Evolutionary conservation across 2,888 invertebrate genomes (phyloP).

Genomic region (Amorpha juglandis): DNA sequence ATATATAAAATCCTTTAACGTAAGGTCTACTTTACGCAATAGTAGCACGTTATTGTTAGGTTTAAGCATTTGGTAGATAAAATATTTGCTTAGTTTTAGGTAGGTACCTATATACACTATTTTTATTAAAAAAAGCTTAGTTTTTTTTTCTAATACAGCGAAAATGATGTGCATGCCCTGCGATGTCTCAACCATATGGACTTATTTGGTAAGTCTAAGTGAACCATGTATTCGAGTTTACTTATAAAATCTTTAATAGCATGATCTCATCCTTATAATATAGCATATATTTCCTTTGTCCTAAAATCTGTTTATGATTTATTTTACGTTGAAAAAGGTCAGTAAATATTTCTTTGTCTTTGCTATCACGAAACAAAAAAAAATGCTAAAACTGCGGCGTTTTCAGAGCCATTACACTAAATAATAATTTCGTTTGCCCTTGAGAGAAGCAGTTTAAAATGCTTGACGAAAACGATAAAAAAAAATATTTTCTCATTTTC

Average conservation of each 20-base stretch:
- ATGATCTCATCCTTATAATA: no score
- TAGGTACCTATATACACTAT: background rate
- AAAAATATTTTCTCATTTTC: background rate
- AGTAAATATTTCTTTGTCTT: background rate
- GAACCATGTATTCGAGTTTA: background rate
- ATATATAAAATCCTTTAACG: background rate
- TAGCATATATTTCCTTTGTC: background rate
- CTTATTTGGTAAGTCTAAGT: slow-evolving; percentile 1
- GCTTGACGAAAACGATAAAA: background rate
- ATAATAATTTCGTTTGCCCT: background rate
- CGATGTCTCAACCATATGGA: slow-evolving; percentile 16
- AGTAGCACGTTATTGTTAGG: background rate
- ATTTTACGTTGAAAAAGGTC: background rate
- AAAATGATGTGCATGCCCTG: slow-evolving; percentile 5
- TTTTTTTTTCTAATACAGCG: background rate
- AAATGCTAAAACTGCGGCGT: background rate
- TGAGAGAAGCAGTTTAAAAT: background rate
- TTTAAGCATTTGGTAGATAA: background rate
- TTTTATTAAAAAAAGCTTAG: background rate
- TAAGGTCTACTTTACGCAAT: background rate
- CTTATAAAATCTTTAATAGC: no score
- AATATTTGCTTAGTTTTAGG: background rate
- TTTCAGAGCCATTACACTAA: background rate
- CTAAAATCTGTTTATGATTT: background rate
- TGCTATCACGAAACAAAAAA: background rate